A percentile compares a stretch with the other conserved stretches of the same genome.
Conservation (phyloP, 2,888 invertebrate species). For the Eupithecia pulchellata region DNA sequence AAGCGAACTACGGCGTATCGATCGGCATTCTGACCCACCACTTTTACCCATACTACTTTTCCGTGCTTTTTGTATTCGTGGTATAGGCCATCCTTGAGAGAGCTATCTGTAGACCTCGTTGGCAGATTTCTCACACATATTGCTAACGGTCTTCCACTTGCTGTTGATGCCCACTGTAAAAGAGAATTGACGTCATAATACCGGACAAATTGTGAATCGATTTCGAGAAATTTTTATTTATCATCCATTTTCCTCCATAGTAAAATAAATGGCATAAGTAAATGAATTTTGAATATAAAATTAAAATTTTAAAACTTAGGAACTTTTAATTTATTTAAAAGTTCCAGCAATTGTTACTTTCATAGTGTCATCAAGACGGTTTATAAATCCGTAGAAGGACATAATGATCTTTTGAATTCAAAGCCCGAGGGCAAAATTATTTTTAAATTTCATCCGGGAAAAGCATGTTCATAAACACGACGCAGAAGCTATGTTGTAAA, state of each 20-base stretch:
- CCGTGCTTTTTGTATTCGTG: conserved; percentile 99
- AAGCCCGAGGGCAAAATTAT: too few relatives aligned
- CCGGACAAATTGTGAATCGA: not conserved
- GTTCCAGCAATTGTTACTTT: too few relatives aligned
- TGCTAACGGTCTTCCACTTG: conserved; percentile 90
- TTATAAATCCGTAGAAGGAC: too few relatives aligned
- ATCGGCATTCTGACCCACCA: conserved; percentile 95
- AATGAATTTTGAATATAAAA: too few relatives aligned
- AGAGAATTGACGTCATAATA: conserved; percentile 38
- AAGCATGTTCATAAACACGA: not conserved
- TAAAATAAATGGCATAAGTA: too few relatives aligned
- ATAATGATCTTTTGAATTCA: too few relatives aligned
- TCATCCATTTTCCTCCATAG: too few relatives aligned
- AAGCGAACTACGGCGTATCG: conserved; percentile 96
- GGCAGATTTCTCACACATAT: conserved; percentile 97
- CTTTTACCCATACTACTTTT: conserved; percentile 97
- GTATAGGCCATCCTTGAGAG: conserved; percentile 98
- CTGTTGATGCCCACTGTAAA: conserved; percentile 87
- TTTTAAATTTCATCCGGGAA: not conserved
- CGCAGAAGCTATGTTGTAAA: not conserved
- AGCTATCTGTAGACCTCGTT: conserved; percentile 95
- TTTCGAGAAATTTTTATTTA: not conserved
- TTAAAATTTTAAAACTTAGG: too few relatives aligned
- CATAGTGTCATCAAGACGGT: too few relatives aligned
- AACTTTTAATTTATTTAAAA: too few relatives aligned